phyloP scores from a whole-genome alignment of 2,888 invertebrate species.

The Psylliodes chrysocephalus region DNA sequence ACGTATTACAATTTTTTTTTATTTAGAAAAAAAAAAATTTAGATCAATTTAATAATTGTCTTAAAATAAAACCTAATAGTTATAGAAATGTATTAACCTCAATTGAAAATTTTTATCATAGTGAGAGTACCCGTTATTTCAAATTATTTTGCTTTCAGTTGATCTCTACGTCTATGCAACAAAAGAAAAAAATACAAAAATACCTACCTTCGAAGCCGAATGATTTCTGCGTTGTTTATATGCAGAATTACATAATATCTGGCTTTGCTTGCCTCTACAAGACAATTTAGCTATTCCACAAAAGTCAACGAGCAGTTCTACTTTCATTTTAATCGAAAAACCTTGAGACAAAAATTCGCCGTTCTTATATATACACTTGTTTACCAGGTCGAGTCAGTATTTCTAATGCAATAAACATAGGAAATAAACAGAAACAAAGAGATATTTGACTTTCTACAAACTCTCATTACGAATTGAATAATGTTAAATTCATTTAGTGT shows the following conservation, averaged over 20 bases:
- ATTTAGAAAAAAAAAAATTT: too few species aligned
- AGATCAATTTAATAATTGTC: too few species aligned
- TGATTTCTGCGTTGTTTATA: slow-evolving; percentile 35
- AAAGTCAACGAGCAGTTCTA: slow-evolving; percentile 49
- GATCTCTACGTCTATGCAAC: slow-evolving; percentile 14
- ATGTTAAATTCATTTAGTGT: too few species aligned
- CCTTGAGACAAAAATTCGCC: slow-evolving; percentile 56
- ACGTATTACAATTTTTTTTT: too few species aligned
- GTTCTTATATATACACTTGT: slow-evolving; percentile 42
- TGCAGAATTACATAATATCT: slow-evolving; percentile 34
- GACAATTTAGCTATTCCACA: slow-evolving; percentile 44
- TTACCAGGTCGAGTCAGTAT: slow-evolving; percentile 16
- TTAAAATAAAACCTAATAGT: too few species aligned
- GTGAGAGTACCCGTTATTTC: too few species aligned
- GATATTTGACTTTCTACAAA: too few species aligned
- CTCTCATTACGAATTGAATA: too few species aligned
- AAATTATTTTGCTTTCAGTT: too few species aligned
- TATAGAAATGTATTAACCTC: too few species aligned
- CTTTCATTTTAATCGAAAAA: slow-evolving; percentile 53
- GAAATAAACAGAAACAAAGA: too few species aligned
- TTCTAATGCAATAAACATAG: slow-evolving; percentile 44
- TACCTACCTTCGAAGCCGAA: slow-evolving; percentile 15
- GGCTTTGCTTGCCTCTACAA: slow-evolving; percentile 33
- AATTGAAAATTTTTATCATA: too few species aligned
- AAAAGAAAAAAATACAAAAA: slow-evolving; percentile 10